Evolutionary conservation across 23 tunicate species (phyloP), one percentile per base, ranked within the genome.

Genomic region (Ascidia mentula): DNA sequence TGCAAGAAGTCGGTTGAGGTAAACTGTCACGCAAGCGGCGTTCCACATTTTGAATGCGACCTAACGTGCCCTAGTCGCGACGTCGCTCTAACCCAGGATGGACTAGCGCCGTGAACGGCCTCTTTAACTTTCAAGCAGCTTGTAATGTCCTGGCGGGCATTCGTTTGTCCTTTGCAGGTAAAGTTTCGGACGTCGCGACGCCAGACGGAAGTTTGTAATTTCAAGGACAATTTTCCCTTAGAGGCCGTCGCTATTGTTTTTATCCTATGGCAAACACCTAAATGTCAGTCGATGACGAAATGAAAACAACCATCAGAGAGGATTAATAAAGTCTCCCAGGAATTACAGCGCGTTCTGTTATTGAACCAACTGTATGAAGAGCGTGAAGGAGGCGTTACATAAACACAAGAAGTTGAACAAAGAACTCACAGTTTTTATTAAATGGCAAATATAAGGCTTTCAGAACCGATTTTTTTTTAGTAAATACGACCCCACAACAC

Each of bases 61-160:
- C 13, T 28, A 9, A 28, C 13, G 65, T 9, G 65, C 65, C 65
- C 4, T 20, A 53, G 24, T 28, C 13, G 28, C 65, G 65, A 53
- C 65, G 13, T 26, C 28, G 28, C 65, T 20, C 24, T 53, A 53
- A 28, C n/a, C n/a, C n/a, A n/a, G n/a, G n/a, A n/a, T n/a, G n/a
- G n/a, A n/a, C n/a, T n/a, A n/a, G n/a, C n/a, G 13, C 7, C 65
- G 1, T 9, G 12, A 9, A 53, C 65, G 65, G 65, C 65, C 65
- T 53, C 65, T 53, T 53, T 53, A 53, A 53, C 65, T 53, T 53
- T 53, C 65, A 53, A 53, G 65, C 65, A 53, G 65, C 65, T 53
- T 53, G 65, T 53, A 53, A 53, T 28, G 13, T 53, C 24, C 24
- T 20, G 65, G 65, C 65, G 13, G 65, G 2, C 65, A 26, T 53